Base-by-base conservation (phyloP, 2,113 vertebrate species). In the Stictonetta naevosa region DNA sequence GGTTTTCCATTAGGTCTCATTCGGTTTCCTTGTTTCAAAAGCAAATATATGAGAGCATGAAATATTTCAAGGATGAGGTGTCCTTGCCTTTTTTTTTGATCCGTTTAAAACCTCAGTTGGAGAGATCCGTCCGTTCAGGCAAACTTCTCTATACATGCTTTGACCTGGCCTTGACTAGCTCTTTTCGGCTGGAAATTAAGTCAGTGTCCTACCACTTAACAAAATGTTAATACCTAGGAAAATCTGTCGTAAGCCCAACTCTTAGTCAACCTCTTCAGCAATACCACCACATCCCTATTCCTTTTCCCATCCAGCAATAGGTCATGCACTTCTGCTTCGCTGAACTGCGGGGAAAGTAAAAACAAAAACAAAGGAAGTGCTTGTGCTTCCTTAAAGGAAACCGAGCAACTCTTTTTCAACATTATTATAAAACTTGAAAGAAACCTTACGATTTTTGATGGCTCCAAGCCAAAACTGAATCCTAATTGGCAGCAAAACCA, bases 351-450 rank as follows among this genome's bases (percentile, higher is more conserved):
- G 63, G 91, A 94, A 96, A 96, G 93, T 95, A 21, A 81, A 79
- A 93, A 84, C 46, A 86, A 79, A 80, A 76, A 38, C 20, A 85
- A 64, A 94, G 93, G 92, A 97, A 97, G 80, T 76, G 62, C 44
- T 94, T 88, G 34, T 34, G 86, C 77, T 96, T 96, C 90, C 93
- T 90, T 76, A 86, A 81, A 96, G 88, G 88, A 96, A 96, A 60
- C 58, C 4, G 44, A 95, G 44, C 11, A 78, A 93, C 77, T 80
- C 77, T 40, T 77, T 83, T 86, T 60, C 29, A 84, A 91, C 64
- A 73, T 25, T 66, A 96, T 82, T 92, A 86, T 6, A 20, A 72
- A 91, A 88, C 86, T 82, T 92, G 80, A 92, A 94, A 79, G 80
- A 86, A 96, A 79, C 73, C 86, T 76, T 84, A 73, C 20, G 80